A percentile compares a stretch with the other conserved stretches of the same genome.
Evolutionary conservation across 2,797 vertebrate species (phyloP).

Genomic region (Cynodonichthys magdalenae): DNA sequence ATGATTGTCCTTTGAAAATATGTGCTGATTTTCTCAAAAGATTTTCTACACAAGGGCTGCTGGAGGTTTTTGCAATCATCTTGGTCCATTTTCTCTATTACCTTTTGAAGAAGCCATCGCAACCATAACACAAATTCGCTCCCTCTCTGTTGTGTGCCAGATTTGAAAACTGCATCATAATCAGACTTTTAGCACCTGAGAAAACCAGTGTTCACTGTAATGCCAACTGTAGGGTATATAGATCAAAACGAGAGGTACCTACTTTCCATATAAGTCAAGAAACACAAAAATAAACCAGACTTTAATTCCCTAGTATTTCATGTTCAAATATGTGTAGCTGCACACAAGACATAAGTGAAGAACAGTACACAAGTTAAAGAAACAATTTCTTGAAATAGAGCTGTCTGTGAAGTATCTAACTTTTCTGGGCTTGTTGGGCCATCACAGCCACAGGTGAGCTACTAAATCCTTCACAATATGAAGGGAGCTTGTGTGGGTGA

Average conservation of each 20-base stretch:
- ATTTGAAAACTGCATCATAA: conserved; percentile 66
- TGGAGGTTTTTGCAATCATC: background rate
- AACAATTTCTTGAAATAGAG: conserved; percentile 6
- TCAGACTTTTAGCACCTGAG: conserved; percentile 38
- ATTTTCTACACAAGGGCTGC: background rate
- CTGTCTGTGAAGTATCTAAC: conserved; percentile 10
- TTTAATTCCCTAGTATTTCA: background rate
- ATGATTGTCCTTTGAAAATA: conserved; percentile 16
- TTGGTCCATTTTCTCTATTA: conserved; percentile 22
- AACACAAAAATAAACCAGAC: conserved; percentile 13
- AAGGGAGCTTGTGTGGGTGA: conserved; percentile 27
- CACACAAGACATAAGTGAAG: background rate
- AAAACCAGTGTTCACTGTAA: conserved; percentile 27
- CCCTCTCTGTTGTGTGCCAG: conserved; percentile 65
- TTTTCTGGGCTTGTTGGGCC: conserved; percentile 1
- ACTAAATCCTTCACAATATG: conserved; percentile 39
- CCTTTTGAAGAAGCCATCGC: conserved; percentile 62
- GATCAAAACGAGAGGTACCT: conserved; percentile 21
- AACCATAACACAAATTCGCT: conserved; percentile 79
- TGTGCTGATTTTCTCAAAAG: conserved; percentile 21
- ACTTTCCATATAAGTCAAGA: conserved; percentile 12
- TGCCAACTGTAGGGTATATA: conserved; percentile 32
- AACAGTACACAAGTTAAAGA: conserved; percentile 3
- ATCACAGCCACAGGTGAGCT: conserved; percentile 21
- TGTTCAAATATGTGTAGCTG: conserved; percentile 10